Evolutionary conservation across 2,888 invertebrate species (phyloP).

Genomic region (Clistopyga incitator): DNA sequence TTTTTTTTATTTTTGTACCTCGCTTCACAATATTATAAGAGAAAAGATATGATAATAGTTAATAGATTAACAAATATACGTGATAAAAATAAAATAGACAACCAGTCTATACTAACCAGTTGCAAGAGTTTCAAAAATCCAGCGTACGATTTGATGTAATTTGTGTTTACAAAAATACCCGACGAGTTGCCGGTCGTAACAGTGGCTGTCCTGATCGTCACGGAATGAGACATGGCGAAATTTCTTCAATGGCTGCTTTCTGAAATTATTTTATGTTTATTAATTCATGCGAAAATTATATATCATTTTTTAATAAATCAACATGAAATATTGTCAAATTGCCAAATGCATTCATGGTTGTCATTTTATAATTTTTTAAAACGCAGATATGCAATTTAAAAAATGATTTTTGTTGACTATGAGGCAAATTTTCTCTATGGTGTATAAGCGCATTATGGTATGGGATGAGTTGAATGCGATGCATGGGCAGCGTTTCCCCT

Average conservation of each 20-base stretch:
- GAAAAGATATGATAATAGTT: too few relatives aligned
- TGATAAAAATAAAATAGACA: too few relatives aligned
- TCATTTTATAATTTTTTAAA: too few relatives aligned
- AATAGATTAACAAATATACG: too few relatives aligned
- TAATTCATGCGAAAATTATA: background rate
- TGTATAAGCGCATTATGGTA: background rate
- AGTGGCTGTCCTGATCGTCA: conserved; percentile 91
- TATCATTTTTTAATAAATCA: background rate
- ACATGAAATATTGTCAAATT: background rate
- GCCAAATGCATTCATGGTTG: too few relatives aligned
- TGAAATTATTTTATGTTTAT: conserved; percentile 24
- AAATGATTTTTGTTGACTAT: background rate
- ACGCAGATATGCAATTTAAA: too few relatives aligned
- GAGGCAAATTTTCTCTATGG: background rate
- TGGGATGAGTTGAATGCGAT: conserved; percentile 3
- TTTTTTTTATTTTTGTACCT: too few relatives aligned
- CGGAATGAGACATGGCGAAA: conserved; percentile 92
- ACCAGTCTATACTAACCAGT: conserved; percentile 87
- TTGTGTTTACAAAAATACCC: conserved; percentile 91
- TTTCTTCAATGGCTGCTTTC: conserved; percentile 17
- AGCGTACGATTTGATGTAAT: conserved; percentile 91
- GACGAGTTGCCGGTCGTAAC: conserved; percentile 90
- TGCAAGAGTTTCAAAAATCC: conserved; percentile 93
- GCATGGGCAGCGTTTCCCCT: conserved; percentile 16
- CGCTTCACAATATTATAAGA: too few relatives aligned